phyloP scores from a whole-genome alignment of 2,888 invertebrate species.

The Pocota personata region DNA sequence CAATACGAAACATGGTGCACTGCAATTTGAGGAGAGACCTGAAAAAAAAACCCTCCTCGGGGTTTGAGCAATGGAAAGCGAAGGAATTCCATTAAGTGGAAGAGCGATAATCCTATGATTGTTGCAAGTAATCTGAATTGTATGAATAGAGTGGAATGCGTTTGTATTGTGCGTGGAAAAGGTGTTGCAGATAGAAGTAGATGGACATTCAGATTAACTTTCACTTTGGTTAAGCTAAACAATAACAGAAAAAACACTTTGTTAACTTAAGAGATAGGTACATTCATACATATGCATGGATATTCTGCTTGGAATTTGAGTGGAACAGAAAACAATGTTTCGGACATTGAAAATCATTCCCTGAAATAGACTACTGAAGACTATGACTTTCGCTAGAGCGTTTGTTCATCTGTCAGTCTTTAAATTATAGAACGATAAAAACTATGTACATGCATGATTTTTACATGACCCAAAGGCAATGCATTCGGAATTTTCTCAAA shows the following conservation, averaged over 20 bases:
- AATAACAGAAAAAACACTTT: background rate
- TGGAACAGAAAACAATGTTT: background rate
- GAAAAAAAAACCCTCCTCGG: background rate
- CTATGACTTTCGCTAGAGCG: too few species aligned
- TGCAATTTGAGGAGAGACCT: conserved; percentile 35
- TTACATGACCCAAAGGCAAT: too few species aligned
- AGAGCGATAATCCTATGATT: conserved; percentile 27
- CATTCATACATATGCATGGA: too few species aligned
- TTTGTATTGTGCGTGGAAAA: background rate
- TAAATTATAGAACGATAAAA: too few species aligned
- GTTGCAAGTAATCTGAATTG: background rate
- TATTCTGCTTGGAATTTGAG: background rate
- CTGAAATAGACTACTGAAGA: too few species aligned
- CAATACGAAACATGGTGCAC: conserved; percentile 2
- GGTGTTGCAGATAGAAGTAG: background rate
- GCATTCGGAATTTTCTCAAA: too few species aligned
- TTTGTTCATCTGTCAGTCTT: too few species aligned
- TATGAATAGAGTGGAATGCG: background rate
- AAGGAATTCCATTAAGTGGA: conserved; percentile 12
- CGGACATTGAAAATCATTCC: too few species aligned
- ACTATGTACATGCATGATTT: too few species aligned
- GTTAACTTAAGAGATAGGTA: too few species aligned
- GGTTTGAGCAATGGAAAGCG: background rate
- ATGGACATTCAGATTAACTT: background rate
- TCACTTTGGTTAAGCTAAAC: background rate